Base-by-base conservation (phyloP, 1,140 invertebrate genomes). In the Anoplolepis gracilipes region DNA sequence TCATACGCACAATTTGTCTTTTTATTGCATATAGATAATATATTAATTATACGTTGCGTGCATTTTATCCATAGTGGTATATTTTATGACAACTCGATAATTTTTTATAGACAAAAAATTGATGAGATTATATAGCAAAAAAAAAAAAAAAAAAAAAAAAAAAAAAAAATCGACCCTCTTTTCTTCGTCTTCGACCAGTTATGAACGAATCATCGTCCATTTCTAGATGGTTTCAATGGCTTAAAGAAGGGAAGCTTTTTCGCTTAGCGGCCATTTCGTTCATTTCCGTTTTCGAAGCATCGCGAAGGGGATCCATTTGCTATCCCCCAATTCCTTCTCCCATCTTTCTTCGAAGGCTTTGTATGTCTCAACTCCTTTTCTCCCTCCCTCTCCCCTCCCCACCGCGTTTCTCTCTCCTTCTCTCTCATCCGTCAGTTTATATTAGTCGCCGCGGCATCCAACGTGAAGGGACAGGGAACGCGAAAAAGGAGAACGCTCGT, bases 241-340 rank as follows among this genome's bases (percentile, higher is more conserved):
- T 93, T 90, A 93, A 94, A 93, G 92, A 92, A 94, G 92, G 81
- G 91, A 93, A 93, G 91, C 92, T 88, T 91, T 93, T 93, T 94
- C 91, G 93, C 92, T 93, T 92, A 93, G 93, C 93, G 92, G 92
- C 93, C 93, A 94, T 95, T 94, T 93, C 93, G 93, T 94, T 95
- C 93, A 95, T 95, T 95, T 95, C 94, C 93, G 93, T 92, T 90
- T 90, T 90, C 87, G 75, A 85, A 90, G 90, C 87, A 59, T 82
- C 75, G 90, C 90, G 90, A 90, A 93, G 93, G 93, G 93, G 93
- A 93, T 94, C 94, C 94, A 94, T 93, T 93, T 92, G 88, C 75
- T 73, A 85, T 77, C 73, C 76, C 88, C 81, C 79, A 65, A 84
- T 82, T 86, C 91, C 87, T 91, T 87, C 85, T 77, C 88, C 64